Evolutionary conservation across 2,797 vertebrate genomes (phyloP).

Genomic region (Paramormyrops hopkinsi): DNA sequence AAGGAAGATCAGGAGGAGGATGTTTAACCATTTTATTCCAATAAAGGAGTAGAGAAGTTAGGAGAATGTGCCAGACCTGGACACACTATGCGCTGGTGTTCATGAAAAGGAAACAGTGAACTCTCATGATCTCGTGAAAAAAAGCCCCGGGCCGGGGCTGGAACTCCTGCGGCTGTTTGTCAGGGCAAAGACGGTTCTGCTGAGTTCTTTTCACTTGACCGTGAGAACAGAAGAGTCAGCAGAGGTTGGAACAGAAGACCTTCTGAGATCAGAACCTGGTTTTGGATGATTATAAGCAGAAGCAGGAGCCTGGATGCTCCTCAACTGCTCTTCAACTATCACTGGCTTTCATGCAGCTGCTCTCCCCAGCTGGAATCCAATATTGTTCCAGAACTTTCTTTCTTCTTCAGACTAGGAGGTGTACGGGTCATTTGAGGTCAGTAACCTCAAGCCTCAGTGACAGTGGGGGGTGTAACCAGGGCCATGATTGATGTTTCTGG

Average conservation of each 20-base stretch:
- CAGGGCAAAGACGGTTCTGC: background rate
- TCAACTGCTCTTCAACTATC: background rate
- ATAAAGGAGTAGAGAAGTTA: background rate
- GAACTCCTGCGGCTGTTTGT: background rate
- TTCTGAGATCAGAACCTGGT: background rate
- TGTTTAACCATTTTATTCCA: background rate
- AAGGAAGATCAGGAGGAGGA: background rate
- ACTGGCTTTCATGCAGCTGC: background rate
- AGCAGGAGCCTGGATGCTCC: background rate
- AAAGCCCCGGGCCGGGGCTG: background rate
- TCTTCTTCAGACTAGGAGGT: background rate
- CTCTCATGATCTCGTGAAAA: background rate
- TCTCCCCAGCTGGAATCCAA: background rate
- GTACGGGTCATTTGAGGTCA: background rate
- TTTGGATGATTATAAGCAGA: background rate
- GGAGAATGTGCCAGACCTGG: background rate
- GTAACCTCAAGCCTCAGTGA: background rate
- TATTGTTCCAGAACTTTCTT: background rate
- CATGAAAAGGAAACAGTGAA: background rate
- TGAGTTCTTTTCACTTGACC: background rate
- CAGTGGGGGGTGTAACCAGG: background rate
- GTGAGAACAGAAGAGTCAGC: background rate
- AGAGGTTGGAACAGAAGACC: background rate
- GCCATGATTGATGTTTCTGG: background rate
- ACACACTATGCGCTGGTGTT: background rate